These are phyloP conservation scores for Sitobion miscanthi DNA, from an alignment of 1,140 invertebrate species.

Conservation along the genomic window DNA sequence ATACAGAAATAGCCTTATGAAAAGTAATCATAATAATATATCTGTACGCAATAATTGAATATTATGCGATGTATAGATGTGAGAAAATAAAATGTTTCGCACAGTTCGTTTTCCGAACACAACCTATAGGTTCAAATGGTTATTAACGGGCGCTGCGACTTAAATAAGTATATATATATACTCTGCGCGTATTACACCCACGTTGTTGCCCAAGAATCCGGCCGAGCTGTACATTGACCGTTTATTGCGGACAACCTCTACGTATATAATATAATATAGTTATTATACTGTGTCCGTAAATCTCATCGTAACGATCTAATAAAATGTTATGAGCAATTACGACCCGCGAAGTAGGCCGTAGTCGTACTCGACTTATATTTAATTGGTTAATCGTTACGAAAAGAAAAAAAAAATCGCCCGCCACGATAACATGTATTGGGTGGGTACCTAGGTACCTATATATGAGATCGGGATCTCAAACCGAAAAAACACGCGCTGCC, in stretches of 20 bases:
- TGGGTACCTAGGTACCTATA: neutral
- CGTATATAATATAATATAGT: neutral
- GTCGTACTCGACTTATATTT: neutral
- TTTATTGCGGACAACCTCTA: neutral
- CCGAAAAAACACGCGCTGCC: neutral
- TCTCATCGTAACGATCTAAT: constrained; percentile 18
- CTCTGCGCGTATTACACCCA: neutral
- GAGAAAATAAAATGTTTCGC: neutral
- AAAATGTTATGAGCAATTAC: constrained; percentile 10
- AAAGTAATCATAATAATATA: neutral
- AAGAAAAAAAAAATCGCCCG: neutral
- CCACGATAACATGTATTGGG: neutral
- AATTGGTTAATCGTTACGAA: constrained; percentile 28
- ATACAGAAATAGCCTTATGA: neutral
- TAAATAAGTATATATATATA: neutral
- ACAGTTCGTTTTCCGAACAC: neutral
- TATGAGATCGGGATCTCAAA: neutral
- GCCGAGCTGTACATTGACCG: neutral
- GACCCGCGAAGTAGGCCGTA: neutral
- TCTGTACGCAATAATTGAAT: neutral
- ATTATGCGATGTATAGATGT: neutral
- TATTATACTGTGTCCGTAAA: neutral
- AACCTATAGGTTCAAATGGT: neutral
- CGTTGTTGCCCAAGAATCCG: neutral
- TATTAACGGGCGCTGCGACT: neutral